Base-by-base conservation (phyloP, 2,888 invertebrate genomes). In the Ferdinandea cuprea region DNA sequence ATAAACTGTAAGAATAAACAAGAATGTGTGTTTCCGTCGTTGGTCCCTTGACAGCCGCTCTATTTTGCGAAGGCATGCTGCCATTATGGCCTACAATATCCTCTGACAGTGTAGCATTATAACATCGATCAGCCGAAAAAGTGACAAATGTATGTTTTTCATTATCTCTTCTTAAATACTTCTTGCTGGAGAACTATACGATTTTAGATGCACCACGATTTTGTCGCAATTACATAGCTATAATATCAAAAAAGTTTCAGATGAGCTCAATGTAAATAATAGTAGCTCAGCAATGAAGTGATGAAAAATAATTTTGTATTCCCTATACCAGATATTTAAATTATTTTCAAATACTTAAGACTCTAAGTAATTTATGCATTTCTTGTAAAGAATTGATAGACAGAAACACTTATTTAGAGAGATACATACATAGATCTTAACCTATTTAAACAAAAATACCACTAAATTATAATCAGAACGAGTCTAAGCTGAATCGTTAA, bases 81-180 rank as follows among this genome's bases (percentile, higher is more conserved):
- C 15, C 48, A 63, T 78, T 71, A 71, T 78, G 48, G 71, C 56
- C 71, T 71, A 63, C 69, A 71, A 63, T 50, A 65, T 71, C 50
- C 58, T 78, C 40, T 50, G 42, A 56, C 63, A 54, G 3, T 11
- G n/a, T 50, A 48, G 28, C 19, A 3, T 3, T 3, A 17, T 40
- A 58, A 28, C 17, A 21, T 25, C n/a, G 42, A 30, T 72, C 65
- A 30, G 30, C 32, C 7, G 42, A 25, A 61, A 19, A 66, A 28
- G 46, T 35, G 37, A 6, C 5, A 25, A 46, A 35, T 15, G 32
- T 44, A 8, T 21, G 25, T 46, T 25, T 46, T 21, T 68, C 30
- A 0, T 15, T 40, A 52, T 19, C 50, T 52, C 50, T 32, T 61
- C 42, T 42, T 19, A 35, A 7, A 5, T 61, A 59, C 42, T 71